Evolutionary conservation across 2,113 vertebrate species (phyloP), one percentile per base, ranked within the genome.

Genomic region (Solea solea): DNA sequence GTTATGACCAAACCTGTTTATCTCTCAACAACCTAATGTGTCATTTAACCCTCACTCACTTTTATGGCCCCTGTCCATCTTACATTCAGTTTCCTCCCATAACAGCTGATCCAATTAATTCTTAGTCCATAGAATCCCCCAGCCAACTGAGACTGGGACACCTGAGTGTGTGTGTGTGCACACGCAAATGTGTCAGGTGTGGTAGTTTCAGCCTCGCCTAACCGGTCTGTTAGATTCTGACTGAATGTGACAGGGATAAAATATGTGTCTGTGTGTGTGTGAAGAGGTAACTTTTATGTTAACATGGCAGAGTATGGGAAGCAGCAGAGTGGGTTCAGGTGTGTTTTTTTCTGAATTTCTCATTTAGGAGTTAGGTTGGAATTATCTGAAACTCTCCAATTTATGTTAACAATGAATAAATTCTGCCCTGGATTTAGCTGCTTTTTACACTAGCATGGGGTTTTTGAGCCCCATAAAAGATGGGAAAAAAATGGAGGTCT

Each of bases 41-140:
- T 21, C 53, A 61, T 74, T 64, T 60, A 58, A 48, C 42, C 13
- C 46, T 68, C 51, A n/a, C 53, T 77, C 53, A 48, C 50, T 72
- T 54, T 58, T 12, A 59, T 87, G 88, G 84, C 84, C 69, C 45
- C 0, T 54, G 25, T 78, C 85, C 90, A 88, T 83, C 60, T 71
- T 34, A 40, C 14, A 8, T 74, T 71, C 61, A 59, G 75, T 63
- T 50, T 76, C 76, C 61, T 72, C 83, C 80, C 60, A 64, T 74
- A 73, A 74, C 90, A 92, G 86, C 89, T 92, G 89, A 89, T 83
- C 85, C 85, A 56, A 40, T 72, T 5, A 73, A 71, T 52, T 83
- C 85, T 90, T 34, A 34, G 34, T 34, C 89, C 25, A 80, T 48
- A 82, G 90, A 86, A 54, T 78, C 61, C 78, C 64, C 14, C 1